Evolutionary conservation across 1,140 invertebrate species (phyloP).

Genomic region (Atta colombica): DNA sequence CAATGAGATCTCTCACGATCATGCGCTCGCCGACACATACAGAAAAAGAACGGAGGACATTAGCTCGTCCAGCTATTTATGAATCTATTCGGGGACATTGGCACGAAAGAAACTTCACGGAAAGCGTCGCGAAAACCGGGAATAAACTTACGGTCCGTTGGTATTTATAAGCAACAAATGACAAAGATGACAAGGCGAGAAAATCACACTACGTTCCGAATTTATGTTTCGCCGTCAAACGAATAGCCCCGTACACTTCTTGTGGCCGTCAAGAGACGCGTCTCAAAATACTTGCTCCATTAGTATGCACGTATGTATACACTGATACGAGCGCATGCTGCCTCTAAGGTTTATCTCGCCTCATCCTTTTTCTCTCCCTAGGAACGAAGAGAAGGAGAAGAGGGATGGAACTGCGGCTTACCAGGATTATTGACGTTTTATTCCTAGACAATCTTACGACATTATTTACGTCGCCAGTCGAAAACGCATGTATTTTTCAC

Average conservation of each 20-base stretch:
- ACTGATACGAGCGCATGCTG: constrained; percentile 59
- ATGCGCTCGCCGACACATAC: background rate
- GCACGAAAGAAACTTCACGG: constrained; percentile 52
- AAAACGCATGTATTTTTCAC: constrained; percentile 58
- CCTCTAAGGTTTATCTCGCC: constrained; percentile 67
- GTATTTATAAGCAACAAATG: constrained; percentile 86
- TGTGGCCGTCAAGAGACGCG: constrained; percentile 42
- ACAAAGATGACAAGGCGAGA: constrained; percentile 85
- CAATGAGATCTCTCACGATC: constrained; percentile 21
- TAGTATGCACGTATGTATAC: constrained; percentile 26
- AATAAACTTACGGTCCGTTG: constrained; percentile 60
- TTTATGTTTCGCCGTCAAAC: constrained; percentile 83
- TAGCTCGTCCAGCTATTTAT: constrained; percentile 54
- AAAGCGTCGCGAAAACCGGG: constrained; percentile 61
- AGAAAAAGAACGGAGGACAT: constrained; percentile 57
- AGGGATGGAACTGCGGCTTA: constrained; percentile 52
- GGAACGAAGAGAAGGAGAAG: background rate
- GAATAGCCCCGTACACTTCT: constrained; percentile 73
- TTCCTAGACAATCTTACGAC: constrained; percentile 58
- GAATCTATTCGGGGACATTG: constrained; percentile 66
- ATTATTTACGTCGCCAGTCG: constrained; percentile 43
- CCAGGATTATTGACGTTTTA: constrained; percentile 67
- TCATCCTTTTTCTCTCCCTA: constrained; percentile 58
- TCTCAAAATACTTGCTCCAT: constrained; percentile 73
- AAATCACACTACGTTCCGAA: constrained; percentile 80